These are phyloP conservation scores for Anableps anableps DNA, from an alignment of 2,797 vertebrate species.

Conservation along the genomic window DNA sequence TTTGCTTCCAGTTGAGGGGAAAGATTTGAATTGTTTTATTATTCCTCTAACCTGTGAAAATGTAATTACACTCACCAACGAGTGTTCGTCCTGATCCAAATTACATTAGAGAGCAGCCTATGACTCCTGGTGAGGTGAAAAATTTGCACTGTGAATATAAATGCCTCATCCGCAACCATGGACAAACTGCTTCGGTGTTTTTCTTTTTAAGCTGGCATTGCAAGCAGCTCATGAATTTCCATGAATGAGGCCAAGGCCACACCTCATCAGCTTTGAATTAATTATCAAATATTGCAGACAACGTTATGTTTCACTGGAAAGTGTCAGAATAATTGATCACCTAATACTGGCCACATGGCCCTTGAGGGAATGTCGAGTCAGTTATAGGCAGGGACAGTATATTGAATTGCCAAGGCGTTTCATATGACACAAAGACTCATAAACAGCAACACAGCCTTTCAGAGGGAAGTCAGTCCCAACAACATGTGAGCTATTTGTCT, in stretches of 20 bases:
- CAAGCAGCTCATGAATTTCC: constrained; percentile 55
- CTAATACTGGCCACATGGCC: constrained; percentile 65
- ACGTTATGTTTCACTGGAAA: constrained; percentile 67
- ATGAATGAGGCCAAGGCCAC: constrained; percentile 56
- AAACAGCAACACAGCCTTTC: constrained; percentile 60
- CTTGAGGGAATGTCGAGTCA: constrained; percentile 62
- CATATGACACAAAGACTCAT: constrained; percentile 74
- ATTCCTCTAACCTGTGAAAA: constrained; percentile 34
- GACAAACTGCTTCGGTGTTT: constrained; percentile 25
- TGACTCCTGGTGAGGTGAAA: constrained; percentile 42
- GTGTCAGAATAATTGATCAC: constrained; percentile 74
- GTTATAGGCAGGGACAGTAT: constrained; percentile 67
- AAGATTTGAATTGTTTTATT: constrained; percentile 5
- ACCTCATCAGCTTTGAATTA: constrained; percentile 70
- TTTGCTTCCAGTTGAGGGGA: neutral
- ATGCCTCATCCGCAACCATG: constrained; percentile 32
- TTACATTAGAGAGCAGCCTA: constrained; percentile 24
- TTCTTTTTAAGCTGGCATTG: constrained; percentile 47
- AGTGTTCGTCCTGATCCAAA: constrained; percentile 35
- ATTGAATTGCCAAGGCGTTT: constrained; percentile 70
- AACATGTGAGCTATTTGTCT: constrained; percentile 26
- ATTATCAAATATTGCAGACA: constrained; percentile 75
- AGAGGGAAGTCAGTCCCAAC: constrained; percentile 46
- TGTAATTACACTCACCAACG: constrained; percentile 35
- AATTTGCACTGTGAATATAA: constrained; percentile 55